Percentiles rank a stretch among this genome's conserved stretches.
Conservation (phyloP, 2,113 vertebrate species). For the Oryctolagus cuniculus region mOryCun1.1 NC_091434.1:137553001-137553500, state of each 20-base stretch:
- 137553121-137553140: background rate
- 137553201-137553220: background rate
- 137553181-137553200: background rate
- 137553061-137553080: too few relatives aligned
- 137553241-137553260: background rate
- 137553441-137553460: constrained; percentile 43
- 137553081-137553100: too few relatives aligned
- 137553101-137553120: too few relatives aligned
- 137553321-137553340: background rate
- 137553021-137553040: too few relatives aligned
- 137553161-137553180: constrained; percentile 19
- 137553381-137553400: constrained; percentile 24
- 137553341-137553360: constrained; percentile 51
- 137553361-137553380: constrained; percentile 30
- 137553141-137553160: background rate
- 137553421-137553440: constrained; percentile 8
- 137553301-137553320: background rate
- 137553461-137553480: constrained; percentile 73
- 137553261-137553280: background rate
- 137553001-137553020: too few relatives aligned
- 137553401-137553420: constrained; percentile 68
- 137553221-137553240: background rate
- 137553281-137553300: background rate
- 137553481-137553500: constrained; percentile 72
- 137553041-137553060: too few relatives aligned